Base-by-base conservation (phyloP, 2,888 invertebrate species). In the Parnassius smintheus region DNA sequence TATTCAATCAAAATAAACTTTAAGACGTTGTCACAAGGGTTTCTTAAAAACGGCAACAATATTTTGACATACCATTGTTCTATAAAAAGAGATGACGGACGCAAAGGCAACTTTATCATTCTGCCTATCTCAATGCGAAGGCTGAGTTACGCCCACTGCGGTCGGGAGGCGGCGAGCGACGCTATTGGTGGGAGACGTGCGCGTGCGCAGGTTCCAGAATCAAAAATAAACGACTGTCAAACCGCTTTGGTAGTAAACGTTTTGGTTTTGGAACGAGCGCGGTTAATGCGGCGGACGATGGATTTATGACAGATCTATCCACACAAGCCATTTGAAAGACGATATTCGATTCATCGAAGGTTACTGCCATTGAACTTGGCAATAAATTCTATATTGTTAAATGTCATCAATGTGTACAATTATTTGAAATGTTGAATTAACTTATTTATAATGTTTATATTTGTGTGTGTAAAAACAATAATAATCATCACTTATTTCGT, bases 11-110 rank as follows among this genome's bases (percentile, higher is more conserved):
- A 51, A 52, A 10, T 35, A 25, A 52, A 41, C 41, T n/a, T 35
- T 55, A 45, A 44, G 2, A 45, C 11, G 11, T 18, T 45, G 18
- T 35, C 13, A 12, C 44, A 59, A 59, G 52, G 45, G 44, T 25
- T 11, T 25, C 22, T 8, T 18, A 65, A 66, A 44, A 66, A 66
- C 59, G 59, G 59, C 59, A 63, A 66, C 66, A 71, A 71, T 71
- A 71, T 71, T 71, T 67, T 70, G 71, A 70, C 71, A 68, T 44
- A 64, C 57, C 70, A 68, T 70, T 70, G 71, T 70, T 70, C 68
- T 62, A 67, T 65, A 70, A 72, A 70, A 68, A 70, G 66, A 65
- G 63, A 70, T 72, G 70, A 69, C 69, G 61, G 52, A 41, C 49
- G 61, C 69, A 69, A 68, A 64, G 60, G 62, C 35, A 35, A 35